Percentiles rank a stretch among this genome's conserved stretches.
phyloP scores from a whole-genome alignment of 2,113 vertebrate genomes.

The Notothenia rossii region DNA sequence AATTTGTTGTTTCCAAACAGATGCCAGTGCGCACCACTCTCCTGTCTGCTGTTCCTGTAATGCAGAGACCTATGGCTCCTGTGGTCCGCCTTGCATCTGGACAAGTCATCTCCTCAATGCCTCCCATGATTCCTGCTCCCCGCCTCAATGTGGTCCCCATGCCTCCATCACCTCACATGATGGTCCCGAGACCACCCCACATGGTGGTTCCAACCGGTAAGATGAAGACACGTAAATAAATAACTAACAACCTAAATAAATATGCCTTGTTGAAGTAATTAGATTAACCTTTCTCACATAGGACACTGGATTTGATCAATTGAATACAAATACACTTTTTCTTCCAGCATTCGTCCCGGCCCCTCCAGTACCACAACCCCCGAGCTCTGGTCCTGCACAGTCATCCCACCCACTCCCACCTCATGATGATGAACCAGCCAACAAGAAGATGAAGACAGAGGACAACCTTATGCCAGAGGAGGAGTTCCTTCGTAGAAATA shows the following conservation, averaged over 20 bases:
- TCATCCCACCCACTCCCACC: slow-evolving; percentile 91
- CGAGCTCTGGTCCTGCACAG: slow-evolving; percentile 87
- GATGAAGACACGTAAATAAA: slow-evolving; percentile 21
- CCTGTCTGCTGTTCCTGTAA: slow-evolving; percentile 92
- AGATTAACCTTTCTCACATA: background rate
- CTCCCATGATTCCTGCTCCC: slow-evolving; percentile 92
- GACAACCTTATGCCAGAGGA: slow-evolving; percentile 98
- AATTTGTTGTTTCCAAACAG: slow-evolving; percentile 72
- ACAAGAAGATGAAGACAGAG: slow-evolving; percentile 97
- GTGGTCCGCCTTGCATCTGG: slow-evolving; percentile 92
- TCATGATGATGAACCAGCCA: slow-evolving; percentile 94
- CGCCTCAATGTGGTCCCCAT: slow-evolving; percentile 98
- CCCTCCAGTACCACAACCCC: slow-evolving; percentile 92
- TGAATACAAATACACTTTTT: slow-evolving; percentile 15
- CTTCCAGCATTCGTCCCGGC: slow-evolving; percentile 94
- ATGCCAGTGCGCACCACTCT: slow-evolving; percentile 94
- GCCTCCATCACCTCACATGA: slow-evolving; percentile 92
- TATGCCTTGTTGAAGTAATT: background rate
- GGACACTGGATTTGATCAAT: background rate
- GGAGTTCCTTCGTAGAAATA: slow-evolving; percentile 96
- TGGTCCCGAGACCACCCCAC: slow-evolving; percentile 94
- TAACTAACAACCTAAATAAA: background rate
- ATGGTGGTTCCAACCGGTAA: slow-evolving; percentile 96
- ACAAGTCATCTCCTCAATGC: slow-evolving; percentile 92
- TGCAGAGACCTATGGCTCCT: slow-evolving; percentile 91